These are phyloP conservation scores for Pitangus sulphuratus DNA, from an alignment of 2,797 vertebrate species.

Conservation along the genomic window DNA sequence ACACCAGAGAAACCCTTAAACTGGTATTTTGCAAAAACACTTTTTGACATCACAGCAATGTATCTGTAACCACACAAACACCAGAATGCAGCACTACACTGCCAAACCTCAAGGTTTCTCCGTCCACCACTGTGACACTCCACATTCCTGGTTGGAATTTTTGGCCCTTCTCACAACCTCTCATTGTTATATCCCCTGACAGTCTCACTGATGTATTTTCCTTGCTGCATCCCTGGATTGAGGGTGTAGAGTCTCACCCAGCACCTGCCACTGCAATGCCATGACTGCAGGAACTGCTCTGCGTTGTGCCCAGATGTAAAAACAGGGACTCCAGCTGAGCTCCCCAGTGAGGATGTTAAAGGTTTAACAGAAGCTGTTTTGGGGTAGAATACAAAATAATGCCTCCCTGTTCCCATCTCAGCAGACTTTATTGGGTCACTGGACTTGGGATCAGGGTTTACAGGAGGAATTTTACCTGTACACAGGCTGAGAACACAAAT, in stretches of 20 bases:
- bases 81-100: background rate
- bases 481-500: background rate
- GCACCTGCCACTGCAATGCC: rapidly evolving
- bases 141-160: background rate
- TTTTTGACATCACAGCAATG: background rate
- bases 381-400: background rate
- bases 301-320: background rate
- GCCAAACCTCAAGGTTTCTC: background rate
- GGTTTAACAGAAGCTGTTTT: background rate
- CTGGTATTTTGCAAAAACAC: background rate
- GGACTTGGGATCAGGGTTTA: background rate
- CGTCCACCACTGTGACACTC: background rate
- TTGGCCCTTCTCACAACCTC: background rate
- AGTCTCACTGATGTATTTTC: background rate
- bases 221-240: background rate
- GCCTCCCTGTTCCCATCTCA: background rate
- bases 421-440: background rate
- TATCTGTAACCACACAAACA: background rate
- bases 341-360: background rate
- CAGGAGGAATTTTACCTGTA: background rate
- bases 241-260: rapidly evolving
- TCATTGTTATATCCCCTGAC: background rate
- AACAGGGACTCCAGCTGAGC: background rate
- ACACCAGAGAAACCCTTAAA: background rate
- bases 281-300: rapidly evolving